Evolutionary conservation across 2,888 invertebrate genomes (phyloP).

Genomic region (Drosophila rellima): DNA sequence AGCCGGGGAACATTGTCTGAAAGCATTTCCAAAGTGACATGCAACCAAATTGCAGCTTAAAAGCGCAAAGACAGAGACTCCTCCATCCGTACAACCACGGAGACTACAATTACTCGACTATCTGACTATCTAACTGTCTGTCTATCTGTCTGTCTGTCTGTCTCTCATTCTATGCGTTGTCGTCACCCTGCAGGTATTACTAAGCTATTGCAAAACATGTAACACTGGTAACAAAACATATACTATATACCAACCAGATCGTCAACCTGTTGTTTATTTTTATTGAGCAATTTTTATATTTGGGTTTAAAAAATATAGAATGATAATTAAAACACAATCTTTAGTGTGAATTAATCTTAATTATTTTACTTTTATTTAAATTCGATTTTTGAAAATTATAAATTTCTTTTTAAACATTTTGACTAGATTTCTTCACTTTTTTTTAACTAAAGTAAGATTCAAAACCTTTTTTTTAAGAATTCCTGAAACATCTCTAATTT

Average conservation of each 20-base stretch:
- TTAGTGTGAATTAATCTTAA: no score
- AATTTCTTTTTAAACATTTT: no score
- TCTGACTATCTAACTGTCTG: slow-evolving; percentile 25
- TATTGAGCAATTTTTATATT: no score
- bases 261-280: no score
- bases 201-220: not conserved
- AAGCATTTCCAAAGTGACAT: slow-evolving; percentile 75
- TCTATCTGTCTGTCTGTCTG: slow-evolving; percentile 21
- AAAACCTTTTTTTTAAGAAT: no score
- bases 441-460: no score
- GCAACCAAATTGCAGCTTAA: slow-evolving; percentile 78
- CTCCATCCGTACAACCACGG: slow-evolving; percentile 1
- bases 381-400: no score
- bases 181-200: slow-evolving; percentile 1
- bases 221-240: not conserved
- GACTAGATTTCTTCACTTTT: no score
- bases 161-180: slow-evolving; percentile 7
- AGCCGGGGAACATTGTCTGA: slow-evolving; percentile 66
- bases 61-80: slow-evolving; percentile 56
- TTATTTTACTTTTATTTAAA: no score
- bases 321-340: not conserved
- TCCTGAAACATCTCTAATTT: no score
- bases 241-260: no score
- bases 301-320: no score
- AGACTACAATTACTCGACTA: slow-evolving; percentile 30